Conservation (phyloP, 1,140 invertebrate genomes). For the Lineus longissimus region DNA sequence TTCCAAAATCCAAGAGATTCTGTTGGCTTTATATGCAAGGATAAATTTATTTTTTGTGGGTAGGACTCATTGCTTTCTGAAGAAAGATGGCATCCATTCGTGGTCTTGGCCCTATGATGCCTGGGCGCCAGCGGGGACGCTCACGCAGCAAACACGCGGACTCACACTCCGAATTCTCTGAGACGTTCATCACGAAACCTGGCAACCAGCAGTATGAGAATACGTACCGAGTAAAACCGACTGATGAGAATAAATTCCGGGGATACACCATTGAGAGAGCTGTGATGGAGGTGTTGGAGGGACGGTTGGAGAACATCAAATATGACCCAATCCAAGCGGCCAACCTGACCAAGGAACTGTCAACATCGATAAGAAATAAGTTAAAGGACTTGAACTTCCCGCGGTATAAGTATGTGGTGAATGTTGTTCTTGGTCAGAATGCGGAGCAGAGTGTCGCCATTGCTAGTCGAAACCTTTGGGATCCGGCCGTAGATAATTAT, state of each 20-base stretch:
- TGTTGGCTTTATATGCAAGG: no score
- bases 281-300: not conserved
- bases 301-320: not conserved
- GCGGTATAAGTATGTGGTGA: constrained; percentile 38
- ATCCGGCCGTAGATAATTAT: constrained; percentile 34
- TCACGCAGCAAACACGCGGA: not conserved
- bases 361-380: constrained; percentile 16
- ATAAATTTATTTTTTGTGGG: no score
- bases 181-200: not conserved
- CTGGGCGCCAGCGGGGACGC: no score
- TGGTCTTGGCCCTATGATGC: no score
- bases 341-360: not conserved
- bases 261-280: not conserved
- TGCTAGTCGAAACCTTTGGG: constrained; percentile 44
- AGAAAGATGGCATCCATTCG: no score
- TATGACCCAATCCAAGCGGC: not conserved
- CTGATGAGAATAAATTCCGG: not conserved
- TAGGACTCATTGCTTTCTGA: no score
- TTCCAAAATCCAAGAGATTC: no score
- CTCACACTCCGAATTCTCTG: not conserved
- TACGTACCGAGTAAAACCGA: constrained; percentile 1
- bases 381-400: constrained; percentile 34
- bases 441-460: constrained; percentile 32
- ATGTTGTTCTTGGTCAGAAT: constrained; percentile 39
- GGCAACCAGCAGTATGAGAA: not conserved